Base-by-base conservation (phyloP, 2,888 invertebrate species). In the Drosophila robusta region DNA sequence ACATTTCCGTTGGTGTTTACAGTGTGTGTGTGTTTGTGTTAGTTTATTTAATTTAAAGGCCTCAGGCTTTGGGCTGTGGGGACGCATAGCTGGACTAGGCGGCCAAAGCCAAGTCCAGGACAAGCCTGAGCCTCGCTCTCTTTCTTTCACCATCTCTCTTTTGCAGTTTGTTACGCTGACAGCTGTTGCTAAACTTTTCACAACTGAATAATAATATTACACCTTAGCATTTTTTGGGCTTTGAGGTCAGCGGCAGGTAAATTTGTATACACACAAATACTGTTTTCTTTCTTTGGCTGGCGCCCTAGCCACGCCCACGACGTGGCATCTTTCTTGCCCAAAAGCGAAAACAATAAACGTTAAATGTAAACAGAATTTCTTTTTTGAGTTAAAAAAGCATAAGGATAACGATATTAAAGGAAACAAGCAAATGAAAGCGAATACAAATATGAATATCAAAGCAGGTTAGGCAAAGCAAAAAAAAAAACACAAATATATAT, bases 1-100 rank as follows among this genome's bases (percentile, higher is more conserved):
- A 87, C 85, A 84, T 78, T 78, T 80, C 63, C 78, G 61, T 65
- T 64, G 60, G 18, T 61, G 56, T 57, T 54, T 47, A 22, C 54
- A 52, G 36, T 64, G 47, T 49, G 36, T 18, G 51, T 36, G 32
- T 57, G 58, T 54, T 32, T 32, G 60, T 61, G 66, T 70, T 80
- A 71, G 81, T 87, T 81, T 77, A 87, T 80, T 82, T 87, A 85
- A 85, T 82, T 82, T 87, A 60, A 87, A 87, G 70, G 72, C 87
- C 82, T 72, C 32, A 57, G 79, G 85, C 49, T 55, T 36, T 11
- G n/a, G n/a, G 42, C 36, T 26, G 29, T 8, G 9, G 3, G 9
- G 8, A 29, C 8, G 29, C 29, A 9, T 2, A 29, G 9, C 6
- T 8, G 29, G 9, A 9, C 29, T 7, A 26, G 7, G 26, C 26